Evolutionary conservation across 2,113 vertebrate genomes (phyloP).

Genomic region (Cyprinus carpio): DNA sequence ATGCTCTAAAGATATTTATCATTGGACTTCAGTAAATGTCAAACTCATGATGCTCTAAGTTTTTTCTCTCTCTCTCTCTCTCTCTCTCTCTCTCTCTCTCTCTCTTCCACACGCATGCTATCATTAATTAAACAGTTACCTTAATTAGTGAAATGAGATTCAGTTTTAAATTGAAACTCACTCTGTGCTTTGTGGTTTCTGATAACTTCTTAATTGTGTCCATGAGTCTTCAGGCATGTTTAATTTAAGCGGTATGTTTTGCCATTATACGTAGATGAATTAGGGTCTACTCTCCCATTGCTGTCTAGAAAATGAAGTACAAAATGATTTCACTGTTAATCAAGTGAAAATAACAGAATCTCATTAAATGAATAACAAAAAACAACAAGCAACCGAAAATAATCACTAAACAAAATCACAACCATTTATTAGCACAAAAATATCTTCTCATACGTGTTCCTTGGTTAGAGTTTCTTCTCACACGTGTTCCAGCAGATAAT

Average conservation of each 20-base stretch:
- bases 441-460: neutral
- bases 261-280: neutral
- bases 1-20: neutral
- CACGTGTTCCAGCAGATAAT: neutral
- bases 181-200: neutral
- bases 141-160: neutral
- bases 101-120: neutral
- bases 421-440: neutral
- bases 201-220: neutral
- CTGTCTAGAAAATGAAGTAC: conserved; percentile 2
- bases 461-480: neutral
- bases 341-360: conserved; percentile 61
- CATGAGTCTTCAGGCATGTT: neutral
- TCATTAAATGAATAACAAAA: too few species aligned
- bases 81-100: neutral
- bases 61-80: neutral
- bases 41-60: neutral
- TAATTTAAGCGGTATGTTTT: neutral
- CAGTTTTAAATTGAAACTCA: neutral
- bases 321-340: too few species aligned
- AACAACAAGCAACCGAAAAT: too few species aligned
- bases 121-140: neutral
- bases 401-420: neutral
- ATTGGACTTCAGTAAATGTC: neutral
- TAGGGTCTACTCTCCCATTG: neutral